Evolutionary conservation across 2,888 invertebrate species (phyloP).

Genomic region (Platerodrilus igneus): DNA sequence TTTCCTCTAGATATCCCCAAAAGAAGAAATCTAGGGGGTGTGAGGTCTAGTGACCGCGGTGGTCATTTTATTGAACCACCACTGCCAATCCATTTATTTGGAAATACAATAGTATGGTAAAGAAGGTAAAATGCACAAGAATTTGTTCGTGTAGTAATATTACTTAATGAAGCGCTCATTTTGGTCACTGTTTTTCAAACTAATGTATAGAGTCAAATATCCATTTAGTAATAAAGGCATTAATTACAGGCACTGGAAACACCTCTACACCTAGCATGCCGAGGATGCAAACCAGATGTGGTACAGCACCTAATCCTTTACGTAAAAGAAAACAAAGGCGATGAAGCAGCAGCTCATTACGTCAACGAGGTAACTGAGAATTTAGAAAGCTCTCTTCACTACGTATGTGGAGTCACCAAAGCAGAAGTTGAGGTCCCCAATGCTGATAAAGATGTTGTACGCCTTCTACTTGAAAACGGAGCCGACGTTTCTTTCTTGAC

Average conservation of each 20-base stretch:
- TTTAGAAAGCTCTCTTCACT: conserved; percentile 92
- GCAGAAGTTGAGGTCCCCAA: conserved; percentile 69
- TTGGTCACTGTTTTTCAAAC: conserved; percentile 1
- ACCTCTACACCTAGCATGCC: conserved; percentile 89
- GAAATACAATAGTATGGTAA: no score
- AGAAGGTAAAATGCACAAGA: no score
- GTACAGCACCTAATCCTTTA: conserved; percentile 81
- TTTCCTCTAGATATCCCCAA: no score
- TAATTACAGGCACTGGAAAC: conserved; percentile 90
- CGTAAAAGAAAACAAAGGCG: conserved; percentile 69
- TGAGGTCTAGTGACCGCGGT: no score
- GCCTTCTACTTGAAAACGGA: conserved; percentile 82
- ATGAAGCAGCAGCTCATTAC: conserved; percentile 75
- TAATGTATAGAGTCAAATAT: no score
- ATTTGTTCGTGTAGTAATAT: no score
- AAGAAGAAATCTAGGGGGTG: no score
- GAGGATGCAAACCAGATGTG: conserved; percentile 79
- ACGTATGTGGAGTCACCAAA: conserved; percentile 84
- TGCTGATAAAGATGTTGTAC: conserved; percentile 82
- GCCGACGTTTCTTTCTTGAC: conserved; percentile 85
- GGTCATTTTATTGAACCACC: no score
- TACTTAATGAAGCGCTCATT: neutral
- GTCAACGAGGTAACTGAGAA: conserved; percentile 86
- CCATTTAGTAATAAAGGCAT: conserved; percentile 18
- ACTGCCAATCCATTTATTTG: no score